phyloP scores from a whole-genome alignment of 2,888 invertebrate species.

The Andrena praecox region DNA sequence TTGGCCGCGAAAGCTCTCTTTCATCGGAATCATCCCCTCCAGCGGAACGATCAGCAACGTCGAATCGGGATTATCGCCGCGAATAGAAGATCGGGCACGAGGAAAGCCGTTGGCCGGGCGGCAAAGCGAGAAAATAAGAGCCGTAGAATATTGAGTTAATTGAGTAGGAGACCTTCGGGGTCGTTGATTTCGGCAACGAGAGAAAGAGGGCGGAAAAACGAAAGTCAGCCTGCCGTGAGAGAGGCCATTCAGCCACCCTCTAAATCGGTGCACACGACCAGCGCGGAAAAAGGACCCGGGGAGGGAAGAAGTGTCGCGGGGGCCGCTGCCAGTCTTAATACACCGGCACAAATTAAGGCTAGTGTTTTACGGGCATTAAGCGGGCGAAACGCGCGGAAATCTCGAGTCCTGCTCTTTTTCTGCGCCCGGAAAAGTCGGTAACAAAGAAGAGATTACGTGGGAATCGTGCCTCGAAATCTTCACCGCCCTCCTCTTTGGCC shows the following conservation, averaged over 20 bases:
- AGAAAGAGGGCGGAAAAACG: conserved; percentile 41
- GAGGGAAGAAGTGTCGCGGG: conserved; percentile 46
- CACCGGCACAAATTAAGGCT: conserved; percentile 28
- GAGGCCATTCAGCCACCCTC: conserved; percentile 28
- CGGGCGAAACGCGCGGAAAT: conserved; percentile 5
- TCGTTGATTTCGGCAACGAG: conserved; percentile 36
- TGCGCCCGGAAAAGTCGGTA: conserved; percentile 2
- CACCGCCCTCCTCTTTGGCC: neutral
- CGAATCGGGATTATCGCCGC: neutral
- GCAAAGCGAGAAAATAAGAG: conserved; percentile 33
- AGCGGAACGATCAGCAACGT: neutral
- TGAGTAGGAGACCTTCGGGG: conserved; percentile 48
- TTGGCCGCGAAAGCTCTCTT: neutral
- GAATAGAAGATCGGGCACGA: neutral
- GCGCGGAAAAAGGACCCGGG: conserved; percentile 37
- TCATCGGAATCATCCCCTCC: neutral
- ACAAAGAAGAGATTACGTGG: conserved; percentile 29
- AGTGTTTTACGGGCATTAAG: conserved; percentile 21
- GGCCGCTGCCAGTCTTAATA: conserved; percentile 47
- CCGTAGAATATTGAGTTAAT: conserved; percentile 49
- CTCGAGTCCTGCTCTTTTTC: neutral
- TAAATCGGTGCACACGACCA: conserved; percentile 41
- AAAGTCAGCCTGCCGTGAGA: conserved; percentile 39
- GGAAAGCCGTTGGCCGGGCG: neutral
- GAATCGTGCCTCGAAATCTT: neutral